These are phyloP conservation scores for Charadrius vociferus DNA, from an alignment of 2,113 vertebrate genomes.

Conservation along the genomic window DNA sequence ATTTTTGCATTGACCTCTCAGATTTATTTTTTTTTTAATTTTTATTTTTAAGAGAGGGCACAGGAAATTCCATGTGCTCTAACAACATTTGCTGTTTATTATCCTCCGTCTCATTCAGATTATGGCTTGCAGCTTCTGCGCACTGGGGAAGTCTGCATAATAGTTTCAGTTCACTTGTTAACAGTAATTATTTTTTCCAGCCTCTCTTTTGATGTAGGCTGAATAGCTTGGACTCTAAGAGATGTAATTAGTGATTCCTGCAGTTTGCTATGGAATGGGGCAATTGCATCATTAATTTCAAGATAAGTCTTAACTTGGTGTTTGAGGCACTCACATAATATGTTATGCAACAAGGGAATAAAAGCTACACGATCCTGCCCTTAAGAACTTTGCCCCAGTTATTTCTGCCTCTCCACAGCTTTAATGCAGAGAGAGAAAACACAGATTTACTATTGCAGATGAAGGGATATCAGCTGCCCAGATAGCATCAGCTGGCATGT, in stretches of 20 bases:
- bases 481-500: neutral
- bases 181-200: constrained; percentile 54
- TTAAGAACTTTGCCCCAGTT: constrained; percentile 19
- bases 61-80: neutral
- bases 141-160: constrained; percentile 29
- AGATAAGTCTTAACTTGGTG: neutral
- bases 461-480: neutral
- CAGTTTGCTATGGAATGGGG: neutral
- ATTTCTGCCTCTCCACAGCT: neutral
- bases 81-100: neutral
- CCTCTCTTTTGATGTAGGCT: constrained; percentile 28
- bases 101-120: neutral
- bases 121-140: constrained; percentile 4
- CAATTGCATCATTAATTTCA: constrained; percentile 11
- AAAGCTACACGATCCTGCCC: neutral
- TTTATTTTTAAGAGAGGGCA: neutral
- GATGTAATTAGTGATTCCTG: constrained; percentile 54
- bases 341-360: neutral
- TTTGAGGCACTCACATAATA: neutral
- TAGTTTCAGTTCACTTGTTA: constrained; percentile 60
- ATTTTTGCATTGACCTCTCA: neutral
- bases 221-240: constrained; percentile 25
- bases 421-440: neutral
- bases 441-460: neutral
- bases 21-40: neutral